Conservation (phyloP, 2,113 vertebrate genomes). For the Noctilio leporinus region DNA sequence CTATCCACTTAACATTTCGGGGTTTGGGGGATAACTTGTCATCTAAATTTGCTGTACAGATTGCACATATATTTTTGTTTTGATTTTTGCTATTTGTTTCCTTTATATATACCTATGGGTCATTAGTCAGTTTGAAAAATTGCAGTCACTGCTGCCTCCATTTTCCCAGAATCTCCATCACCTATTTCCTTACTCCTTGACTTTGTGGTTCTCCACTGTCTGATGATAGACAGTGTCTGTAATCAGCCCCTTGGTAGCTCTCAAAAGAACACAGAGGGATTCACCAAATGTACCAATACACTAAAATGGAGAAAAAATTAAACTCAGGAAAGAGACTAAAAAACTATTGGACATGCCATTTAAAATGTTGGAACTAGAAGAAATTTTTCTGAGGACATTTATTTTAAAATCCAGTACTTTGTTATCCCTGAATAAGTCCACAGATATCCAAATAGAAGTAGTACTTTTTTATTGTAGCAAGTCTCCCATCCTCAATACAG, state of each 20-base stretch:
- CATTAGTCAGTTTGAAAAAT: neutral
- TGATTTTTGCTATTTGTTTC: neutral
- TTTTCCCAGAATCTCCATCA: neutral
- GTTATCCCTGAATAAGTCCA: neutral
- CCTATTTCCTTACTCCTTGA: neutral
- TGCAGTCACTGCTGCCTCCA: neutral
- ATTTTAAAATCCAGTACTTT: neutral
- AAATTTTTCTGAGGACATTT: too few species aligned
- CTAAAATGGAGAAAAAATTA: too few species aligned
- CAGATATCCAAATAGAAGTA: neutral
- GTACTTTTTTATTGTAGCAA: neutral
- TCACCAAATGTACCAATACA: neutral
- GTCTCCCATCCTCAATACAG: neutral
- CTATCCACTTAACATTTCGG: too few species aligned
- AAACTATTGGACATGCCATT: too few species aligned
- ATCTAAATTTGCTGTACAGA: too few species aligned
- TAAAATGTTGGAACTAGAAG: too few species aligned
- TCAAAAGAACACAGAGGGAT: neutral
- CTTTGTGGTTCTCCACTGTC: neutral
- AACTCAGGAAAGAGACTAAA: too few species aligned
- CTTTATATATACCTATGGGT: neutral
- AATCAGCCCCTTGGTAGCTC: neutral
- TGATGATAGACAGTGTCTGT: too few species aligned
- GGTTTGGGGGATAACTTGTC: too few species aligned
- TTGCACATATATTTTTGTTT: too few species aligned